Evolutionary conservation across 2,888 invertebrate genomes (phyloP).

Genomic region (Automeris io): DNA sequence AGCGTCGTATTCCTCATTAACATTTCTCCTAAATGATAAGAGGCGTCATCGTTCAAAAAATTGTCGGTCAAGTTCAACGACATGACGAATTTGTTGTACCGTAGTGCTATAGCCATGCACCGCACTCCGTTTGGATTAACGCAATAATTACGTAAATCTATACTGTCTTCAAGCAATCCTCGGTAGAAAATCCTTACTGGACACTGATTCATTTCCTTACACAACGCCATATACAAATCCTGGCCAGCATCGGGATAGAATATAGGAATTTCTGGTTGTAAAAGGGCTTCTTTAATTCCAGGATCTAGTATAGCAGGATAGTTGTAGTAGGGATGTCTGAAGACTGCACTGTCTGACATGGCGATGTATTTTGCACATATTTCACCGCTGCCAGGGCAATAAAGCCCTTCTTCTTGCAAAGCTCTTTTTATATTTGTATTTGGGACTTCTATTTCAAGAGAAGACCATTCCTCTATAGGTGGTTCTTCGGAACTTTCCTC

Average conservation of each 20-base stretch:
- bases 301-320: constrained; percentile 57
- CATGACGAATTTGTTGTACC: constrained; percentile 39
- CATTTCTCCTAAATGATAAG: constrained; percentile 53
- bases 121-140: constrained; percentile 44
- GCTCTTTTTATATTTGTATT: constrained; percentile 33
- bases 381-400: constrained; percentile 45
- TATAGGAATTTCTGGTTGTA: constrained; percentile 26
- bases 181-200: constrained; percentile 40
- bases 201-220: constrained; percentile 44
- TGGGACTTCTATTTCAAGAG: constrained; percentile 27
- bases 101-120: constrained; percentile 47
- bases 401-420: constrained; percentile 31
- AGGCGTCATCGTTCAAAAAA: constrained; percentile 47
- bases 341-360: constrained; percentile 44
- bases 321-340: constrained; percentile 46
- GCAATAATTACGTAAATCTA: constrained; percentile 53
- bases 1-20: constrained; percentile 35
- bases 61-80: constrained; percentile 45
- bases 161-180: constrained; percentile 31
- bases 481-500: constrained; percentile 43
- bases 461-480: constrained; percentile 54
- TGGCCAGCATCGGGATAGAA: constrained; percentile 51
- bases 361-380: constrained; percentile 45
- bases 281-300: constrained; percentile 44
- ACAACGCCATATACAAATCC: constrained; percentile 42